Base-by-base conservation (phyloP, 2,113 vertebrate species). In the Halcyon senegalensis region DNA sequence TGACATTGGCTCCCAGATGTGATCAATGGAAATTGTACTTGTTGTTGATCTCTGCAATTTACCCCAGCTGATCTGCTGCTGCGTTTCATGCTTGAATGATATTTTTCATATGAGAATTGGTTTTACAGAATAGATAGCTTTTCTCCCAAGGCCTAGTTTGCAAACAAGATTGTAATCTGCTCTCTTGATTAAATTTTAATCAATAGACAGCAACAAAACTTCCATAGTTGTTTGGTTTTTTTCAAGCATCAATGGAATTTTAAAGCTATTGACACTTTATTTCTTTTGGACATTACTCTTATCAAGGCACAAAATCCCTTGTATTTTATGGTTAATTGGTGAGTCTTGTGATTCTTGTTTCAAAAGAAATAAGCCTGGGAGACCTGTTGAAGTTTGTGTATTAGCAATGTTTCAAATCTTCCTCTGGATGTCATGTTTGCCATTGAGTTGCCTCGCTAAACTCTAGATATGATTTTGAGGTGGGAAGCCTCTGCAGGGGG, bases 61-160 rank as follows among this genome's bases (percentile, higher is more conserved):
- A 46, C 37, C 73, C 78, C 48, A 62, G 59, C 51, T 55, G 64
- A 66, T 93, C 77, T 87, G 58, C 53, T 90, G 60, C 68, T 87
- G 41, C n/a, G 16, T 92, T 97, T 88, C 92, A 27, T 70, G 21
- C 91, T 79, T 92, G 76, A 85, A 13, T 94, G 73, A 87, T n/a
- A 55, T 64, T 76, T 87, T 78, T 94, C 59, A 63, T 51, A 48
- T 19, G 53, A 94, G 28, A 67, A n/a, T 73, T 82, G 23, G 35
- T 91, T 96, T 96, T 84, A 50, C 20, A 80, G 64, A 89, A 74
- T 14, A 56, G 31, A 16, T 24, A 24, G 39, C 23, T 93, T 58
- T 81, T 70, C 31, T 92, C 60, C 33, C 21, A 84, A 96, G 53
- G 31, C 39, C 11, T 82, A 16, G 19, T 92, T 90, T 91, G 62